These are phyloP conservation scores for Heterochromis multidens DNA, from an alignment of 2,113 vertebrate genomes.

Conservation along the genomic window DNA sequence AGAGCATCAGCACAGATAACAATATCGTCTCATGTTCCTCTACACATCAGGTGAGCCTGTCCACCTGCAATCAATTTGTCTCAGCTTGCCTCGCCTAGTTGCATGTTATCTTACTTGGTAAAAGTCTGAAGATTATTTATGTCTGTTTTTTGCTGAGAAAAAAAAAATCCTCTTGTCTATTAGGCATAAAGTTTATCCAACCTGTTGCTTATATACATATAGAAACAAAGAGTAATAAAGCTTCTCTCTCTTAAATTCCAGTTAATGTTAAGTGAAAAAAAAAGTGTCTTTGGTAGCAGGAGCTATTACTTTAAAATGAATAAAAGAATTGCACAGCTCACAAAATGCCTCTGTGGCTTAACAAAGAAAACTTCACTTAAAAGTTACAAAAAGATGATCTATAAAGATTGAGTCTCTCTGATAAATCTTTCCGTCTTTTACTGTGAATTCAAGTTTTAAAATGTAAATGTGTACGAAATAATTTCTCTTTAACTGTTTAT, in stretches of 20 bases:
- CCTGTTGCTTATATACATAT: not conserved
- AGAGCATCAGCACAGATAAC: slow-evolving; percentile 43
- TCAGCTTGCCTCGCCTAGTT: not conserved
- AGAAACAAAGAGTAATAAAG: not conserved
- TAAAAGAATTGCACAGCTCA: not conserved
- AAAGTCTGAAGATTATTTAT: not conserved
- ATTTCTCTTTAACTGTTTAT: too few relatives aligned
- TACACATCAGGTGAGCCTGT: slow-evolving; percentile 17
- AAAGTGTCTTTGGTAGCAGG: not conserved
- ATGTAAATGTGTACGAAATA: not conserved
- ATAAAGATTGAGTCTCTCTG: not conserved
- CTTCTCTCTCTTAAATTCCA: not conserved
- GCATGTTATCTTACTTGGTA: not conserved
- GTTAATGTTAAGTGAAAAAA: not conserved
- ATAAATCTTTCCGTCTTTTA: not conserved
- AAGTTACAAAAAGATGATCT: too few relatives aligned
- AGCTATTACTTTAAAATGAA: slow-evolving; percentile 26
- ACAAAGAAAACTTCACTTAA: not conserved
- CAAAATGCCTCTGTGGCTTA: not conserved
- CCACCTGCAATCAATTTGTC: not conserved
- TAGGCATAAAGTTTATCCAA: not conserved
- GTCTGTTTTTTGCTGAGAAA: not conserved
- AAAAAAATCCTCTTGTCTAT: not conserved
- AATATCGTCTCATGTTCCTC: slow-evolving; percentile 38
- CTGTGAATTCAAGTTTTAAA: not conserved